A percentile compares a stretch with the other conserved stretches of the same genome.
Evolutionary conservation across 2,113 vertebrate species (phyloP).

Genomic region (Psilopogon haemacephalus): DNA sequence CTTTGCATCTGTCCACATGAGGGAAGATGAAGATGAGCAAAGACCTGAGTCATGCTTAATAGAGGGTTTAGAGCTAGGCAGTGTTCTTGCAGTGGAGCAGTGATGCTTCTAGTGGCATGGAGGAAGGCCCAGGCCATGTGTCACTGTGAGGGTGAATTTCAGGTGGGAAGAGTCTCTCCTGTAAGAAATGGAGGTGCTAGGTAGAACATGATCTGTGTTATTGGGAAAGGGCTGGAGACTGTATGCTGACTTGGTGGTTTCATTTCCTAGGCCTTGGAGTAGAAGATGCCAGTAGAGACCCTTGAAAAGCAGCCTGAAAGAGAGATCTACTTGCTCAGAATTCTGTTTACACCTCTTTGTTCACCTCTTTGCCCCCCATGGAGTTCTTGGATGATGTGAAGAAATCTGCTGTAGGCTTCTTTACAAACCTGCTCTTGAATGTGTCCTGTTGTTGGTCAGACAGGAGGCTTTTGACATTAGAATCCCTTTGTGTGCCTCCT

Average conservation of each 20-base stretch:
- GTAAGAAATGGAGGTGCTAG: not conserved
- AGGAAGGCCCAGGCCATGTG: not conserved
- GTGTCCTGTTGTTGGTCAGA: too few relatives aligned
- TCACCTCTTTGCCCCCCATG: not conserved
- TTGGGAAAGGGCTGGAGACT: not conserved
- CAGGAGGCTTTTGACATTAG: too few relatives aligned
- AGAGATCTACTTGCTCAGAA: not conserved
- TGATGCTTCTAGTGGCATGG: not conserved
- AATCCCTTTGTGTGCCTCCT: not conserved
- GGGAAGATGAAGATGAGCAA: not conserved
- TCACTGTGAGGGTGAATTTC: not conserved
- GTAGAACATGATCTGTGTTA: not conserved
- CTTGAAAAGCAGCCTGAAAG: not conserved
- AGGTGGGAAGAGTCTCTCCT: not conserved
- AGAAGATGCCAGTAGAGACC: not conserved
- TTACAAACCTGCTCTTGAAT: too few relatives aligned
- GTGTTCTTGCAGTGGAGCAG: not conserved
- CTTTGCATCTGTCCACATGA: not conserved
- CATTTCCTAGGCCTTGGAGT: not conserved
- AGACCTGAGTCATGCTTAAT: not conserved
- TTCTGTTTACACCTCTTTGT: not conserved
- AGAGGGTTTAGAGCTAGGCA: not conserved
- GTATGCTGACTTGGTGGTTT: not conserved
- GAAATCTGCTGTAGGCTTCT: not conserved
- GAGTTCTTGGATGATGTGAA: not conserved